Evolutionary conservation across 2,888 invertebrate genomes (phyloP).

Genomic region (Leistus spinibarbis): DNA sequence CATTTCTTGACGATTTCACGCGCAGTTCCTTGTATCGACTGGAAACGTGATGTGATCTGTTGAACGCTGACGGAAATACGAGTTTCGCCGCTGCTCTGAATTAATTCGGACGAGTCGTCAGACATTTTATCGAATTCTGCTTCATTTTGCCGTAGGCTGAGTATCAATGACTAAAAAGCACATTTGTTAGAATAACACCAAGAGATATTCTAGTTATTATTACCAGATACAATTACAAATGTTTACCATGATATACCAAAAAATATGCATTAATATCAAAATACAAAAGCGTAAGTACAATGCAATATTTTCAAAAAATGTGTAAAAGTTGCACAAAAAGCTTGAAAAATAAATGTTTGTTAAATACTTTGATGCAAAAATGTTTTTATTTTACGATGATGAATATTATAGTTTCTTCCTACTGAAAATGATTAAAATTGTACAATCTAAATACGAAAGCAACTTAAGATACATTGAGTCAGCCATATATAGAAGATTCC

Average conservation of each 20-base stretch:
- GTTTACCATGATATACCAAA: not conserved
- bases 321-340: not conserved
- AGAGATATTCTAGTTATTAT: not conserved
- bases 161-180: slow-evolving; percentile 70
- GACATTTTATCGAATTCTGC: slow-evolving; percentile 85
- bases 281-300: not conserved
- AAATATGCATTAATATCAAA: not conserved
- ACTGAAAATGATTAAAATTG: not conserved
- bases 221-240: not conserved
- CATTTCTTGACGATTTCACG: slow-evolving; percentile 92
- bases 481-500: not conserved
- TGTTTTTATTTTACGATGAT: not conserved
- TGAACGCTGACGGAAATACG: slow-evolving; percentile 87
- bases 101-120: slow-evolving; percentile 83
- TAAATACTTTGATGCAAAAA: not conserved
- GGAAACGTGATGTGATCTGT: slow-evolving; percentile 87
- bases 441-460: not conserved
- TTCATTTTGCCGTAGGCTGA: slow-evolving; percentile 82
- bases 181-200: not conserved
- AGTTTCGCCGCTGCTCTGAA: slow-evolving; percentile 84
- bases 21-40: slow-evolving; percentile 85
- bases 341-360: not conserved
- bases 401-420: not conserved
- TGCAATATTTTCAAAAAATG: not conserved
- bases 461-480: not conserved